These are phyloP conservation scores for Nyctibius bracteatus DNA, from an alignment of 2,113 vertebrate genomes.

Conservation along the genomic window DNA sequence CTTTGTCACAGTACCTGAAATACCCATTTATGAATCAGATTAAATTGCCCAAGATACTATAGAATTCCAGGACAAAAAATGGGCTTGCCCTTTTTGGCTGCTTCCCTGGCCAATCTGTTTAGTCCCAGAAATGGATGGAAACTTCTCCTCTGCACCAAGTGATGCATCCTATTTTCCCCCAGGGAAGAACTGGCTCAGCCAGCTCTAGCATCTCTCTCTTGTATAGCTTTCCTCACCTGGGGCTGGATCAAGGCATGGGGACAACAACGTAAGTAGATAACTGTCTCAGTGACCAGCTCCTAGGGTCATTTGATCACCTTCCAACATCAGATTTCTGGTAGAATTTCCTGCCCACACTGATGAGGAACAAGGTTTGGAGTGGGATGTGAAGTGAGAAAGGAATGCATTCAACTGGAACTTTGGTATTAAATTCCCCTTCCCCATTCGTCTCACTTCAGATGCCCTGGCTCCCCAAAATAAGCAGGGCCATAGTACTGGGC, in stretches of 20 bases:
- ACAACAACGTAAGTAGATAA: not conserved
- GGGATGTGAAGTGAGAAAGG: not conserved
- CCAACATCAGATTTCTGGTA: not conserved
- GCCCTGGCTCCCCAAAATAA: not conserved
- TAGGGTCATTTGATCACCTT: not conserved
- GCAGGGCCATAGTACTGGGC: not conserved
- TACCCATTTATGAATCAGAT: not conserved
- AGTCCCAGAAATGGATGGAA: not conserved
- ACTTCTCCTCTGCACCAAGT: not conserved
- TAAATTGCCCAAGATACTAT: not conserved
- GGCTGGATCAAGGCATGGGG: not conserved
- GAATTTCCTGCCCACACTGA: not conserved
- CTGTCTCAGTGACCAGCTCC: not conserved
- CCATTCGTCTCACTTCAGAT: not conserved
- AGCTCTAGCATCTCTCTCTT: not conserved
- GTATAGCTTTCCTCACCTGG: rapidly evolving
- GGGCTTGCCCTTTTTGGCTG: rapidly evolving
- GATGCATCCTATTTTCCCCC: not conserved
- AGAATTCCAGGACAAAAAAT: not conserved
- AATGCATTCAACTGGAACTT: not conserved
- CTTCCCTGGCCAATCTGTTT: not conserved
- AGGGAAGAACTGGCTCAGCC: not conserved
- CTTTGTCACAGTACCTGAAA: not conserved
- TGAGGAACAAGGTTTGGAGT: not conserved
- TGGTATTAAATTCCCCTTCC: not conserved